Evolutionary conservation across 2,797 vertebrate species (phyloP), one percentile per base, ranked within the genome.

Genomic region (Menidia menidia): DNA sequence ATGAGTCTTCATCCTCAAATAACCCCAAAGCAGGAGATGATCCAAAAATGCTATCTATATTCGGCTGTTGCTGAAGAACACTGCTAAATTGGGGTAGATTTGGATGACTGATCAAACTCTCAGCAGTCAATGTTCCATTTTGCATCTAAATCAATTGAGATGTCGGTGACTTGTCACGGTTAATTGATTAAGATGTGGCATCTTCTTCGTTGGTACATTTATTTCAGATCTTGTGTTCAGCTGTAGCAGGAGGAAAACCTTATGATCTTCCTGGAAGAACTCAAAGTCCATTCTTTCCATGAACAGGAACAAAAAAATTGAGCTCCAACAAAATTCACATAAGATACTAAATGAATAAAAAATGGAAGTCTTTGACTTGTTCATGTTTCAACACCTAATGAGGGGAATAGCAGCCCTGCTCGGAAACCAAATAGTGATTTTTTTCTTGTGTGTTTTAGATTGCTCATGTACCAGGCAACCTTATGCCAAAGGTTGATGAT

Each of bases 11-110:
- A 72, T 84, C 77, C 83, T 73, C 35, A 44, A 13, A 60, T 73
- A 67, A 87, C 79, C 62, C 2, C 4, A 59, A 56, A 56, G 50
- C 53, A 71, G 57, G 14, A 74, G 33, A 68, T 41, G 59, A 64
- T 77, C 68, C 64, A 75, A 62, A 82, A 60, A 56, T 13, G 14
- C n/a, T 44, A 80, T 72, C 80, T 60, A 71, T 78, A 50, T 54
- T 55, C 54, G 61, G 67, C n/a, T 1, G 0, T 13, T 14, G 2
- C 19, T 31, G 43, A 48, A n/a, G 5, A 62, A 60, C 32, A 3
- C 50, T 55, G 60, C 0, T 0, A 68, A 63, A 71, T n/a, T 31
- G 55, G 35, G 48, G 18, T 63, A 25, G 14, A 32, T 60, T 60
- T 60, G 32, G 25, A 25, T 15, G n/a, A 14, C 14, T 16, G 7